These are phyloP conservation scores for Nomada fucata DNA, from an alignment of 2,888 invertebrate genomes.

Conservation along the genomic window DNA sequence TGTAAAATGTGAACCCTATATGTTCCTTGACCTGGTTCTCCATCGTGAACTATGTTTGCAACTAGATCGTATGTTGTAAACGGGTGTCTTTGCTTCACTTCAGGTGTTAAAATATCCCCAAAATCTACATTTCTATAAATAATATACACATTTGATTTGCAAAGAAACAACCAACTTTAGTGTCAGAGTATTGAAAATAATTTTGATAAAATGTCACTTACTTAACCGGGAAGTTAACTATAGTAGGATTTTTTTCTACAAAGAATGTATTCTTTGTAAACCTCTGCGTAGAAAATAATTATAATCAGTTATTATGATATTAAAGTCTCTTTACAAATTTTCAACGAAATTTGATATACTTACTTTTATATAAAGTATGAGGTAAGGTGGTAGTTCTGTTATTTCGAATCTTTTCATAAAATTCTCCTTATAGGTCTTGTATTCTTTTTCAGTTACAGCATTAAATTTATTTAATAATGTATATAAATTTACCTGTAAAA, in stretches of 20 bases:
- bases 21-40: slow-evolving; percentile 97
- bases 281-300: slow-evolving; percentile 85
- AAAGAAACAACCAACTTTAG: slow-evolving; percentile 3
- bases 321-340: not conserved
- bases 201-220: slow-evolving; percentile 85
- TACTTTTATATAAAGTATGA: slow-evolving; percentile 97
- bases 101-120: slow-evolving; percentile 95
- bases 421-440: slow-evolving; percentile 99
- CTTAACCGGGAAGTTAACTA: slow-evolving; percentile 99
- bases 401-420: slow-evolving; percentile 98
- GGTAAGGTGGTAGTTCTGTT: slow-evolving; percentile 95
- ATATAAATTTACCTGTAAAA: slow-evolving; percentile 93
- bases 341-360: not conserved
- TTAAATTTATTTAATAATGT: slow-evolving; percentile 98
- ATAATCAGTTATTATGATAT: not conserved
- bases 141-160: slow-evolving; percentile 13
- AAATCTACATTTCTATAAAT: slow-evolving; percentile 96
- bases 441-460: slow-evolving; percentile 97
- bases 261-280: slow-evolving; percentile 99
- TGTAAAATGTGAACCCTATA: slow-evolving; percentile 97
- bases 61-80: slow-evolving; percentile 97
- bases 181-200: not conserved
- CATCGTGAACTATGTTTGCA: slow-evolving; percentile 99
- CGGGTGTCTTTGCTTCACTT: slow-evolving; percentile 91
- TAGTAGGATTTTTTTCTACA: slow-evolving; percentile 99